Percentiles rank a stretch among this genome's conserved stretches.
phyloP scores from a whole-genome alignment of 2,888 invertebrate genomes.

The Rugalucina vietnamica region DNA sequence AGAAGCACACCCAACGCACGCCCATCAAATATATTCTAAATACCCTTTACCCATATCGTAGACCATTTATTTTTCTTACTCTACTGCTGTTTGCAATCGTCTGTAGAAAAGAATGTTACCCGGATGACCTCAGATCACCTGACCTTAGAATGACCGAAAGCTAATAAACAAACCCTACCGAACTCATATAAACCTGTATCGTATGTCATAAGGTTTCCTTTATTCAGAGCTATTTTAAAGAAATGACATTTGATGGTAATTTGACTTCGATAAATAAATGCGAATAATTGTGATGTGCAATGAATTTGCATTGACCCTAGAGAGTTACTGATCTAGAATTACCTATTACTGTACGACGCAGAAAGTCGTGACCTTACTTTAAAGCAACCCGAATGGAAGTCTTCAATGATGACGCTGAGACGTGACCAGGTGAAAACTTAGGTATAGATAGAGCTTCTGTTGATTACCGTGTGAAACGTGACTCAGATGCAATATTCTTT shows the following conservation, averaged over 20 bases:
- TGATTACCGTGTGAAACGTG: too few relatives aligned
- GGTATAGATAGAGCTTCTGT: too few relatives aligned
- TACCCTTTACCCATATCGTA: too few relatives aligned
- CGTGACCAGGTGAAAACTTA: too few relatives aligned
- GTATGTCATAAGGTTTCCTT: slow-evolving; percentile 55
- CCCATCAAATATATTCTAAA: too few relatives aligned
- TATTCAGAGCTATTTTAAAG: slow-evolving; percentile 32
- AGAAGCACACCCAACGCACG: too few relatives aligned
- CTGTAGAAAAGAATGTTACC: slow-evolving; percentile 45
- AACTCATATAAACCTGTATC: slow-evolving; percentile 7
- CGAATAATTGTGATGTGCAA: slow-evolving; percentile 1
- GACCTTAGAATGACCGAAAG: slow-evolving; percentile 59
- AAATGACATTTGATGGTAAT: slow-evolving; percentile 47
- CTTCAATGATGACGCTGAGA: background rate
- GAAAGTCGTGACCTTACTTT: slow-evolving; percentile 11
- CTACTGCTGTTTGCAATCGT: slow-evolving; percentile 19
- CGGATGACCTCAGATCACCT: slow-evolving; percentile 54
- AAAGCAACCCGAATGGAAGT: background rate
- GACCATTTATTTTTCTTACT: slow-evolving; percentile 3
- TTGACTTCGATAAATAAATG: slow-evolving; percentile 2
- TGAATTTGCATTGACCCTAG: background rate
- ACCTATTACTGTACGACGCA: background rate
- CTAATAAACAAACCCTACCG: slow-evolving; percentile 50
- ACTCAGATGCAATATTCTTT: too few relatives aligned
- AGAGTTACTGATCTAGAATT: slow-evolving; percentile 10